Conservation (phyloP, 2,113 vertebrate genomes). For the Plecturocebus donacophilus region DNA sequence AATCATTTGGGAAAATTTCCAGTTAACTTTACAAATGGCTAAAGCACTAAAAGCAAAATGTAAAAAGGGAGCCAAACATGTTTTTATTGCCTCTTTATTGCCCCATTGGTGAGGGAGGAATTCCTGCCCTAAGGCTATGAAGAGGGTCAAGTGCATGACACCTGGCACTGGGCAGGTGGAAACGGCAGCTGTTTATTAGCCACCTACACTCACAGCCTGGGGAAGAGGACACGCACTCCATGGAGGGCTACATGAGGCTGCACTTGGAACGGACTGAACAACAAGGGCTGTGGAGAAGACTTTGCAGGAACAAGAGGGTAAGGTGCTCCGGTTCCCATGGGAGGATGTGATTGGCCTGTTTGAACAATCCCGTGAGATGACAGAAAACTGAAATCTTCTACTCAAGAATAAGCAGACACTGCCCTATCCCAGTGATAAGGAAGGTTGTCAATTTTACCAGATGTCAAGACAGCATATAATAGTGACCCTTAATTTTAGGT, state of each 20-base stretch:
- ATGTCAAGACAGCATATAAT: background rate
- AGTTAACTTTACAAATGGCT: background rate
- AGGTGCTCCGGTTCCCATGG: background rate
- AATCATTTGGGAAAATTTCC: background rate
- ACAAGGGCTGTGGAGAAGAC: background rate
- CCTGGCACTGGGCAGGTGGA: background rate
- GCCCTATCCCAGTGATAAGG: background rate
- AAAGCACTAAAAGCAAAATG: background rate
- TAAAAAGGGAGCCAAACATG: background rate
- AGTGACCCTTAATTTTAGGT: background rate
- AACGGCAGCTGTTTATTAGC: no score
- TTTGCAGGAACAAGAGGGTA: background rate
- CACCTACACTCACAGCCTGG: background rate
- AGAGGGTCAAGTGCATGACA: no score
- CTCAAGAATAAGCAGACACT: background rate
- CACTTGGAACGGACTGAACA: background rate
- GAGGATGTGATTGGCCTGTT: background rate
- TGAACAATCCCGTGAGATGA: background rate
- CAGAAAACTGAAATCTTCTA: no score
- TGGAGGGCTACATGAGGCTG: background rate
- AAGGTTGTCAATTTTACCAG: background rate
- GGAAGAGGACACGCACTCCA: rapidly evolving
- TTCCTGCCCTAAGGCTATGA: no score
- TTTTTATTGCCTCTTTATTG: background rate
- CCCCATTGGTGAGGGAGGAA: background rate